Evolutionary conservation across 2,113 vertebrate species (phyloP), one percentile per base, ranked within the genome.

Genomic region (Peucedramus taeniatus): DNA sequence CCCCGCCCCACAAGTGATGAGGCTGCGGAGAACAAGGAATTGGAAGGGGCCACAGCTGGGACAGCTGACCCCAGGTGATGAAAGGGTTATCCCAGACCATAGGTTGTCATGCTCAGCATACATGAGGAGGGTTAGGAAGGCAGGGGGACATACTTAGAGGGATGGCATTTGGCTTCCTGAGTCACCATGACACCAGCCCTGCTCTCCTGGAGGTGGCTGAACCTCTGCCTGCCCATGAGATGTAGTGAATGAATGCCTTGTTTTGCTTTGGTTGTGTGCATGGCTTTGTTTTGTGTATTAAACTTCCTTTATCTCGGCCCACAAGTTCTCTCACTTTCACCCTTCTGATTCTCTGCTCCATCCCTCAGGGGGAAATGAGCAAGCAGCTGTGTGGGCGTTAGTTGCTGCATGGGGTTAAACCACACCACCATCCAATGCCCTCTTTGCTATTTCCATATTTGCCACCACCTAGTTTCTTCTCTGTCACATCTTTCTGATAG

Each of bases 91-190:
- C 5, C 18, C 53, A 42, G 6, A 57, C 5, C 7, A 11, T 26
- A 28, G 3, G 23, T 9, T 1, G 0, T 68, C 42, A 30, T 20
- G 10, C 23, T 72, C 18, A 68, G 18, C 10, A 27, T 24, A 39
- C n/a, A n/a, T n/a, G n/a, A n/a, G n/a, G n/a, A n/a, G n/a, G n/a
- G n/a, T n/a, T n/a, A n/a, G n/a, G n/a, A 45, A 79, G 9, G 26
- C 9, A 10, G 2, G 1, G 6, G 9, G 11, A 20, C 6, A 28
- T 6, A 1, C 60, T 65, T 2, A 2, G 12, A 42, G n/a, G 20
- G 8, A 68, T 61, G 53, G 5, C 16, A 7, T 65, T 86, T 47
- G 12, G 50, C 20, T 75, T 69, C 50, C 27, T 4, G 10, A 44
- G 20, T 37, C 10, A 40, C 31, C 5, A 1, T 19, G 22, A 11